These are phyloP conservation scores for Ctena decussata DNA, from an alignment of 2,888 invertebrate genomes.

Conservation along the genomic window DNA sequence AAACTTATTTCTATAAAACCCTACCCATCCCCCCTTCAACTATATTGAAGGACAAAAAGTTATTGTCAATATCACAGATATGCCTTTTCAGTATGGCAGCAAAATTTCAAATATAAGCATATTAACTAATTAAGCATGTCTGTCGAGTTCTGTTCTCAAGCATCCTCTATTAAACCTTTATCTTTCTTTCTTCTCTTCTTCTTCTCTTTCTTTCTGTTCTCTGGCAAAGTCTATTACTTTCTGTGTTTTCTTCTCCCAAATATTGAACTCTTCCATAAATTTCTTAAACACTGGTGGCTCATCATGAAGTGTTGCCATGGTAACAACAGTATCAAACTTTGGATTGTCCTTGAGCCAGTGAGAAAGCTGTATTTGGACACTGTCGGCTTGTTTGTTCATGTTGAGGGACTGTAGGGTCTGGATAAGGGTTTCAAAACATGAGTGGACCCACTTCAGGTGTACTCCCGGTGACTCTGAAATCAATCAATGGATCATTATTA, in stretches of 20 bases:
- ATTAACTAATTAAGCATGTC: too few relatives aligned
- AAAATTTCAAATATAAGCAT: too few relatives aligned
- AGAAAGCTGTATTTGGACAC: slow-evolving; percentile 72
- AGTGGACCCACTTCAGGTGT: slow-evolving; percentile 82
- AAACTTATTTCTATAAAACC: too few relatives aligned
- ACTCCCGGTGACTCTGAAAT: slow-evolving; percentile 76
- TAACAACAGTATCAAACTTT: slow-evolving; percentile 64
- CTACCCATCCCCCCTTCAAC: too few relatives aligned
- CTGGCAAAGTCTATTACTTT: slow-evolving; percentile 62
- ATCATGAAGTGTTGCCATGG: slow-evolving; percentile 65
- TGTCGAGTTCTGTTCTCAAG: too few relatives aligned
- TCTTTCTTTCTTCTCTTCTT: slow-evolving; percentile 1
- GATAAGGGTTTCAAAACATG: slow-evolving; percentile 78
- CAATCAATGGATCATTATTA: too few relatives aligned
- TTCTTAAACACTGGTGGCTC: slow-evolving; percentile 65
- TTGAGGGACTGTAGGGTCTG: slow-evolving; percentile 71
- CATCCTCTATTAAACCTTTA: neutral
- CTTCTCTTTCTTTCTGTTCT: slow-evolving; percentile 17
- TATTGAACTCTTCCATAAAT: slow-evolving; percentile 75
- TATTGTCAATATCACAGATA: too few relatives aligned
- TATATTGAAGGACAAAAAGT: too few relatives aligned
- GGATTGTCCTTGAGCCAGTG: slow-evolving; percentile 81
- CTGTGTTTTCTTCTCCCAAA: slow-evolving; percentile 74
- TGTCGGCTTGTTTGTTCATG: slow-evolving; percentile 71
- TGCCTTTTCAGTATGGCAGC: too few relatives aligned